Percentiles rank a stretch among this genome's conserved stretches.
Conservation (phyloP, 2,797 vertebrate species). For the Percopsis omiscomaycus region DNA sequence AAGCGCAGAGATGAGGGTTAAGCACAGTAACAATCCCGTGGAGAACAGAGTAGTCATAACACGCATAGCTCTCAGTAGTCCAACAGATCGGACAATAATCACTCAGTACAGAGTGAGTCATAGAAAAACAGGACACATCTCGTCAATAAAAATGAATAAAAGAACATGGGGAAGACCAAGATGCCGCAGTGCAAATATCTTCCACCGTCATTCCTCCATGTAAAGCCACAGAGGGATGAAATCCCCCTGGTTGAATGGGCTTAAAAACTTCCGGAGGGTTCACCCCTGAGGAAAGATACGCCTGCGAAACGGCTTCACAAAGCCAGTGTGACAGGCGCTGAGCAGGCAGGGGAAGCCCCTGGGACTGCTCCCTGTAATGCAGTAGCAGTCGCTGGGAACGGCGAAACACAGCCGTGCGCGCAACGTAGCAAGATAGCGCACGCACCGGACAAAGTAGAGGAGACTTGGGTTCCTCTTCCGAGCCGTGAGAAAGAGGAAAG, state of each 20-base stretch:
- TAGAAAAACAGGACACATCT: no score
- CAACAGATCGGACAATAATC: neutral
- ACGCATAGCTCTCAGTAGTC: neutral
- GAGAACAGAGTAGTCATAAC: neutral
- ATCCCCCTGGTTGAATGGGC: neutral
- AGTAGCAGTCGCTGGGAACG: neutral
- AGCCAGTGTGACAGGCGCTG: conserved; percentile 1
- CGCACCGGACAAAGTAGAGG: neutral
- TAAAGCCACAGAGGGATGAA: neutral
- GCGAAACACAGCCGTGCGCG: neutral
- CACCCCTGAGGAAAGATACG: no score
- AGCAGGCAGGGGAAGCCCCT: neutral
- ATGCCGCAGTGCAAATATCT: neutral
- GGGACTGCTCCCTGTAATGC: neutral
- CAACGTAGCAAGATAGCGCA: neutral
- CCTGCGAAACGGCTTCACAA: neutral
- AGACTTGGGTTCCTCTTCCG: neutral
- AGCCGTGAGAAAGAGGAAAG: neutral
- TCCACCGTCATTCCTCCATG: conserved; percentile 1
- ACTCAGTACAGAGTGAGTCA: conserved; percentile 3
- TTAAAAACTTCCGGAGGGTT: no score
- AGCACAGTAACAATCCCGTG: no score
- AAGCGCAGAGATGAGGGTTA: no score
- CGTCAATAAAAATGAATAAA: neutral
- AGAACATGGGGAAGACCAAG: neutral